Evolutionary conservation across 2,797 vertebrate species (phyloP).

Genomic region (Gadopsis marmoratus): DNA sequence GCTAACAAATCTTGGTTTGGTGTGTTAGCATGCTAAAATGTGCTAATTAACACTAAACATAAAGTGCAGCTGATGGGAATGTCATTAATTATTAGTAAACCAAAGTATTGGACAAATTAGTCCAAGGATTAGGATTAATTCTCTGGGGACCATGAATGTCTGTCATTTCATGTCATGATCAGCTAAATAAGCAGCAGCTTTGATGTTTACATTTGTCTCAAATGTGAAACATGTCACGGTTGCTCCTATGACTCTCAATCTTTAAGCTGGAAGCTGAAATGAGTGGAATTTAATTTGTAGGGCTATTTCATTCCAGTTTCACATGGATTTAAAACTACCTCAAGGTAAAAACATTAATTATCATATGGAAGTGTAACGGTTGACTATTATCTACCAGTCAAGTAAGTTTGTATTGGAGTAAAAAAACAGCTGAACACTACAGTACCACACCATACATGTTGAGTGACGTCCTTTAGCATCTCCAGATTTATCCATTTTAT

Average conservation of each 20-base stretch:
- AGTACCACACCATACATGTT: neutral
- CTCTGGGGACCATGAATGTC: too few species aligned
- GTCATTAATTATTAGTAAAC: neutral
- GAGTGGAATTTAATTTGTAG: conserved; percentile 28
- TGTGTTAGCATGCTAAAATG: neutral
- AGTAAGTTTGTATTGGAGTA: neutral
- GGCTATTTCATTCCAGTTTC: conserved; percentile 33
- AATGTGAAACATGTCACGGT: neutral
- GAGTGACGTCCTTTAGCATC: neutral
- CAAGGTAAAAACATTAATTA: neutral
- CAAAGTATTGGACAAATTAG: neutral
- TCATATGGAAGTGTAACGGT: too few species aligned
- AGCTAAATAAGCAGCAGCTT: conserved; percentile 8
- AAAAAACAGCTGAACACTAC: neutral
- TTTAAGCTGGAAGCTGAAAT: conserved; percentile 6
- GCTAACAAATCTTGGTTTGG: neutral
- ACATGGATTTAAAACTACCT: conserved; percentile 8
- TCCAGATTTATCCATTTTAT: neutral
- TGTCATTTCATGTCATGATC: neutral
- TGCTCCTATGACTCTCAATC: conserved; percentile 25
- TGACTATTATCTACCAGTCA: too few species aligned
- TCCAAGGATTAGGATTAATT: too few species aligned
- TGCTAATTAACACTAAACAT: neutral
- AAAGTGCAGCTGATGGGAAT: neutral
- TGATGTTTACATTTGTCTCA: conserved; percentile 20